These are phyloP conservation scores for Murina feae DNA, from an alignment of 2,113 vertebrate species.

Conservation along the genomic window DNA sequence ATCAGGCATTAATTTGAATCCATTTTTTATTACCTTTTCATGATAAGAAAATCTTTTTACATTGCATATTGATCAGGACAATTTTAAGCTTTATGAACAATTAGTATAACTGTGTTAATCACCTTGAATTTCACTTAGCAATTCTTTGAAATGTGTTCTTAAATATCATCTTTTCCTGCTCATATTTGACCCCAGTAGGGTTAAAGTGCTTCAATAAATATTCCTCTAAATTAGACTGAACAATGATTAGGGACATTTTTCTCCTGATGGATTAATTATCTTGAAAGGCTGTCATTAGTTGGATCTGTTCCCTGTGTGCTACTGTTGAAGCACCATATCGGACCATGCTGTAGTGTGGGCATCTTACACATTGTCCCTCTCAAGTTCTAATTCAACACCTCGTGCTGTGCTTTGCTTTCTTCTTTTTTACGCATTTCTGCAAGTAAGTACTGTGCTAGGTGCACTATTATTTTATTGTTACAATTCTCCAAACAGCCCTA, in stretches of 20 bases:
- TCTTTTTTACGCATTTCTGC: neutral
- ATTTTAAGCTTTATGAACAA: neutral
- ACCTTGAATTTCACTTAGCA: constrained; percentile 27
- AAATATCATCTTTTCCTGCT: neutral
- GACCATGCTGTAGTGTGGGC: neutral
- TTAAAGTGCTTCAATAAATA: neutral
- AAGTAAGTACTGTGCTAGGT: neutral
- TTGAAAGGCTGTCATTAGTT: constrained; percentile 15
- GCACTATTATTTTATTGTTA: neutral
- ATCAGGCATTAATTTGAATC: neutral
- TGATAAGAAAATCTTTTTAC: constrained; percentile 11
- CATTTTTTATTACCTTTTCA: constrained; percentile 27
- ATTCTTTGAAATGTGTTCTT: neutral
- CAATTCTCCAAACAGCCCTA: neutral
- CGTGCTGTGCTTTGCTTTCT: neutral
- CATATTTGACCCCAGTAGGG: neutral
- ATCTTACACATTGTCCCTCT: neutral
- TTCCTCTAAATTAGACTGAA: constrained; percentile 40
- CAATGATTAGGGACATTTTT: constrained; percentile 18
- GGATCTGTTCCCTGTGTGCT: neutral
- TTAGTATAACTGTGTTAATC: neutral
- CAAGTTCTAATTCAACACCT: constrained; percentile 25
- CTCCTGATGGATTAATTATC: neutral
- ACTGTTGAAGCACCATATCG: neutral
- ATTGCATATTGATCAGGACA: neutral